Percentiles rank a stretch among this genome's conserved stretches.
Conservation (phyloP, 2,888 invertebrate species). For the Caradrina clavipalpis region DNA sequence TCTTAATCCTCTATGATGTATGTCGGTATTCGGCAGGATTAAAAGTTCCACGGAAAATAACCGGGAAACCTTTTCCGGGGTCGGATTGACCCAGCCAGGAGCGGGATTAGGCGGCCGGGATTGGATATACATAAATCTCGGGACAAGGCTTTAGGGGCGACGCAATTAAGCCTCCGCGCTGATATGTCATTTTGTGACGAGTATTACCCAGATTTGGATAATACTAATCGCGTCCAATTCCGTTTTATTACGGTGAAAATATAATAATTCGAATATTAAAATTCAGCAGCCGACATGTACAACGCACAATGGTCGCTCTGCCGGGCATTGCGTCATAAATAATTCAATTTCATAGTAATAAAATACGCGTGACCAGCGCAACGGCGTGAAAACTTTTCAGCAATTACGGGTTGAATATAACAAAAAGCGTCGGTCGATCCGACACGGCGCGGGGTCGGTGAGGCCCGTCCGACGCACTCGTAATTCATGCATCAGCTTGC, state of each 20-base stretch:
- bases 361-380: conserved; percentile 90
- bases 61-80: conserved; percentile 91
- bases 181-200: conserved; percentile 89
- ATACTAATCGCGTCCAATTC: conserved; percentile 80
- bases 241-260: conserved; percentile 72
- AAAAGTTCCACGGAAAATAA: conserved; percentile 91
- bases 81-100: conserved; percentile 89
- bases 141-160: conserved; percentile 87
- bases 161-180: conserved; percentile 88
- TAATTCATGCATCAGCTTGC: conserved; percentile 89
- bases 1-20: conserved; percentile 91
- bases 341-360: conserved; percentile 91
- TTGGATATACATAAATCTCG: conserved; percentile 91
- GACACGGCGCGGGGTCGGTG: conserved; percentile 74
- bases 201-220: conserved; percentile 69
- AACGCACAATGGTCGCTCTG: conserved; percentile 84
- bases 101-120: conserved; percentile 89
- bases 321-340: conserved; percentile 87
- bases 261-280: conserved; percentile 88
- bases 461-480: conserved; percentile 77
- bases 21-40: conserved; percentile 91
- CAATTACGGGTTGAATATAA: conserved; percentile 90
- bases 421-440: conserved; percentile 85
- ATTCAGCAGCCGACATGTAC: conserved; percentile 84
- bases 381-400: conserved; percentile 91